Base-by-base conservation (phyloP, 2,113 vertebrate species). In the Rafetus swinhoei region DNA sequence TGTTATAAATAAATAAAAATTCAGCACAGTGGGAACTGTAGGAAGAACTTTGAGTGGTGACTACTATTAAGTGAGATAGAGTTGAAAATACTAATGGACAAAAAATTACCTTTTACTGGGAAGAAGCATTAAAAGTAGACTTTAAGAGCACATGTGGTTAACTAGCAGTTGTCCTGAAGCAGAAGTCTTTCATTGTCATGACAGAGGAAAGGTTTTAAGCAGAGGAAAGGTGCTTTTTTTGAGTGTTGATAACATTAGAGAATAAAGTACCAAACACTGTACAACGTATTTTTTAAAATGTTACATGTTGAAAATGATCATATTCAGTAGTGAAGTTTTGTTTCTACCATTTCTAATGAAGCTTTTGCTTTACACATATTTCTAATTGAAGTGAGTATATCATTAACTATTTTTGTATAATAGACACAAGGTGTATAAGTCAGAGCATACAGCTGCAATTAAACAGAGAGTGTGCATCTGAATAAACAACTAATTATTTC, bases 1-100 rank as follows among this genome's bases (percentile, higher is more conserved):
- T 93, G 86, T 96, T 97, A 96, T 96, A 97, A 96, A 96, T 97
- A 96, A 88, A 93, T 88, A 85, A 94, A 95, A 96, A 94, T 84
- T 90, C 85, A 97, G 72, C 85, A 52, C 52, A 95, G 50, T 81
- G 76, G 84, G 54, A 79, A 45, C 35, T 50, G 69, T 84, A 94
- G 97, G 96, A 95, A 95, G 72, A 91, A 82, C 22, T 93, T 95
- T 93, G 97, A 97, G 95, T 93, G 74, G 15, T 90, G 0, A 24
- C 90, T 87, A 84, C 88, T 87, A 86, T 86, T 95, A 14, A 93
- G 39, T 90, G 90, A 95, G 77, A 92, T 87, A 82, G 86, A 97
- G 93, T 94, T 95, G 93, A 97, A 95, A 95, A 86, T 53, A 72
- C 94, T 97, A 97, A 96, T 96, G 96, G 82, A 92, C 92, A 95